phyloP scores from a whole-genome alignment of 2,113 vertebrate genomes.

The Etia nguti region DNA sequence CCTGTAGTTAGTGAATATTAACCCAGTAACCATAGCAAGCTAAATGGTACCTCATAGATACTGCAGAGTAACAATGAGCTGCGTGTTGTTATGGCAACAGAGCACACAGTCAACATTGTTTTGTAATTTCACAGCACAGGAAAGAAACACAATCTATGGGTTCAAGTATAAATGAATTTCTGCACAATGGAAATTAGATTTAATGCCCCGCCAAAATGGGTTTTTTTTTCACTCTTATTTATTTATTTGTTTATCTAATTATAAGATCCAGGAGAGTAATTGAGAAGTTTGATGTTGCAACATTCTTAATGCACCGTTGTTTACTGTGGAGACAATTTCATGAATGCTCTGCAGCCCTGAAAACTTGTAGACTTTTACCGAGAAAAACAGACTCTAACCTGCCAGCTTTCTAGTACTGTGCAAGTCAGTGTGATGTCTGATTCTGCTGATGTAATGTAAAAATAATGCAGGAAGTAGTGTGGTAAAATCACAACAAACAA shows the following conservation, averaged over 20 bases:
- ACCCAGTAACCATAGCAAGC: not conserved
- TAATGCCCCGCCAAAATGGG: not conserved
- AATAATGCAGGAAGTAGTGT: not conserved
- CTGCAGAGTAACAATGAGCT: not conserved
- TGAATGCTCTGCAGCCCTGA: not conserved
- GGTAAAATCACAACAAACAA: not conserved
- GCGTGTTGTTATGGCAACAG: not conserved
- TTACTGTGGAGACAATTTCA: too few relatives aligned
- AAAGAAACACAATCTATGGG: not conserved
- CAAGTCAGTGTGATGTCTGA: not conserved
- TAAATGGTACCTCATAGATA: not conserved
- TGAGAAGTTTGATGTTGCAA: not conserved
- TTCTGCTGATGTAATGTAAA: not conserved
- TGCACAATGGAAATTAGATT: not conserved
- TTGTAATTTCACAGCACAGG: not conserved
- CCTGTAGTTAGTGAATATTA: conserved; percentile 54
- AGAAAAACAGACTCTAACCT: not conserved
- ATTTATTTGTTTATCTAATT: not conserved
- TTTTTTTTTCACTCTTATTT: not conserved
- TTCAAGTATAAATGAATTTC: not conserved
- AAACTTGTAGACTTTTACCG: not conserved
- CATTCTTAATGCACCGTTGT: not conserved
- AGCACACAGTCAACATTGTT: not conserved
- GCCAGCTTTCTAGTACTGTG: not conserved
- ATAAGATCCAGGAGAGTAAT: not conserved